Percentiles rank a stretch among this genome's conserved stretches.
Evolutionary conservation across 2,888 invertebrate genomes (phyloP).

Genomic region (Spilosoma lubricipeda): DNA sequence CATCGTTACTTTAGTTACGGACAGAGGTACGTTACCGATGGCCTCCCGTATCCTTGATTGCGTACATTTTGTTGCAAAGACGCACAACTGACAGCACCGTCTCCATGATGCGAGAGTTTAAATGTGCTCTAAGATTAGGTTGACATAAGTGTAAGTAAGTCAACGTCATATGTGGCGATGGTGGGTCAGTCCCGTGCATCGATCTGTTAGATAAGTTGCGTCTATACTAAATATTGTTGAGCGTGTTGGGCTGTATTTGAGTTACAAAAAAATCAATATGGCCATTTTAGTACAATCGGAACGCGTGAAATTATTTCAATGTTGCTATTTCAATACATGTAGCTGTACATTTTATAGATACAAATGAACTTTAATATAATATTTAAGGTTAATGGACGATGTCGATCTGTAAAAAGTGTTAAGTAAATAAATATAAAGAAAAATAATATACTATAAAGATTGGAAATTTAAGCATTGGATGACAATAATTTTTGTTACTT

Average conservation of each 20-base stretch:
- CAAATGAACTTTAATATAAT: slow-evolving; percentile 57
- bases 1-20: slow-evolving; percentile 60
- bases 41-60: slow-evolving; percentile 32
- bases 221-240: slow-evolving; percentile 9
- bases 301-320: slow-evolving; percentile 66
- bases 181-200: background rate
- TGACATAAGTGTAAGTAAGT: background rate
- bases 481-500: slow-evolving; percentile 85
- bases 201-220: slow-evolving; percentile 1
- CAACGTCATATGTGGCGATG: background rate
- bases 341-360: slow-evolving; percentile 73
- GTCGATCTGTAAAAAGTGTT: slow-evolving; percentile 80
- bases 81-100: slow-evolving; percentile 2
- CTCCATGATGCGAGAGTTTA: background rate
- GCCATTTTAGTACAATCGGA: slow-evolving; percentile 53
- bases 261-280: slow-evolving; percentile 37
- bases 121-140: background rate
- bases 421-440: slow-evolving; percentile 70
- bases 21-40: slow-evolving; percentile 7
- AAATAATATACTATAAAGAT: slow-evolving; percentile 72
- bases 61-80: background rate
- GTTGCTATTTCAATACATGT: slow-evolving; percentile 51
- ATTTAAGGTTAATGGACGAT: slow-evolving; percentile 62
- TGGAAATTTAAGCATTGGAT: slow-evolving; percentile 83
- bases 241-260: slow-evolving; percentile 28